Conservation (phyloP, 2,113 vertebrate genomes). For the Scolopax mira region DNA sequence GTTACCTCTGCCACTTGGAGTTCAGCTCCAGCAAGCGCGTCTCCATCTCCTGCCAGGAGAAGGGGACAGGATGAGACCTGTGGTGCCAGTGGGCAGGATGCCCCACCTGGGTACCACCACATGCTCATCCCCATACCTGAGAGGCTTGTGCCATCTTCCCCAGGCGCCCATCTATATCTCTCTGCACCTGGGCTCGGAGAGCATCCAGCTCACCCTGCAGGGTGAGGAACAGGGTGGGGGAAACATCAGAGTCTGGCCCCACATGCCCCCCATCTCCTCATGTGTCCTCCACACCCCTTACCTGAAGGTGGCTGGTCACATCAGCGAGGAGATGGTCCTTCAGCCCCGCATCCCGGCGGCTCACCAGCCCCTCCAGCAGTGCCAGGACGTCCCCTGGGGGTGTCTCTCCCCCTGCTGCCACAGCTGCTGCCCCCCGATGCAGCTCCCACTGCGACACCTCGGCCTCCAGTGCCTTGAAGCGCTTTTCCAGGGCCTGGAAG, state of each 20-base stretch:
- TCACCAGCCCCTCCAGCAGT: slow-evolving; percentile 71
- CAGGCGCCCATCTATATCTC: slow-evolving; percentile 55
- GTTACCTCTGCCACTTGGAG: slow-evolving; percentile 74
- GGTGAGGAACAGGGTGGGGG: background rate
- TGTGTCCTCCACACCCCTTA: fast-evolving
- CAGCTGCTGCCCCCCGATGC: background rate
- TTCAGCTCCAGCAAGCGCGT: slow-evolving; percentile 60
- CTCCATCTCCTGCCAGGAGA: slow-evolving; percentile 69
- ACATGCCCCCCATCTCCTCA: fast-evolving
- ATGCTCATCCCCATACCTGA: background rate
- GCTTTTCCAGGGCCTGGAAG: slow-evolving; percentile 74
- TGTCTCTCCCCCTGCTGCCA: background rate
- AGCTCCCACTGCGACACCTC: slow-evolving; percentile 59
- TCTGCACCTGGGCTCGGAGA: slow-evolving; percentile 60
- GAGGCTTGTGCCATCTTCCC: slow-evolving; percentile 68
- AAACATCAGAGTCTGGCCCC: background rate
- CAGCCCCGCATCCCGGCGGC: slow-evolving; percentile 44
- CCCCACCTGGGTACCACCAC: background rate
- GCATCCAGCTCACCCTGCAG: slow-evolving; percentile 59
- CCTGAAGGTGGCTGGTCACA: slow-evolving; percentile 56
- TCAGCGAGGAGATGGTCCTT: slow-evolving; percentile 63
- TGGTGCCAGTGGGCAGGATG: fast-evolving
- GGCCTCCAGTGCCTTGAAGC: slow-evolving; percentile 62
- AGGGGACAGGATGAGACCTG: background rate
- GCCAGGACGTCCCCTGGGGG: slow-evolving; percentile 37